Conservation (phyloP, 2,113 vertebrate species). For the Platysteira castanea region DNA sequence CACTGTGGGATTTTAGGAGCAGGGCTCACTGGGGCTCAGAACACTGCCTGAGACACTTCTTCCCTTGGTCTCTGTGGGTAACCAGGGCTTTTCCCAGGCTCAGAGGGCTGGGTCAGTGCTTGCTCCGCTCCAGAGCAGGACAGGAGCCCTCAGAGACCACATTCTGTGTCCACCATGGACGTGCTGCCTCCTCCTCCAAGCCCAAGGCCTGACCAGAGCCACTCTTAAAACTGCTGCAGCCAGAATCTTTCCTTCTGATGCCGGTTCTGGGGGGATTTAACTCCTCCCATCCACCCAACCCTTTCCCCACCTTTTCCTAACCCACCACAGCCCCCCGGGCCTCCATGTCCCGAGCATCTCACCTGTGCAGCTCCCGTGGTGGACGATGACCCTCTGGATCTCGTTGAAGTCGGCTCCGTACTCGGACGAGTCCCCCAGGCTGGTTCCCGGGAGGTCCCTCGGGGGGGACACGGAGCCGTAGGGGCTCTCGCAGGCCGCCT, state of each 20-base stretch:
- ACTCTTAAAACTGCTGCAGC: not conserved
- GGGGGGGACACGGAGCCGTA: conserved; percentile 39
- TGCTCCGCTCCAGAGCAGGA: rapidly evolving
- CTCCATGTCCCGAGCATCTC: rapidly evolving
- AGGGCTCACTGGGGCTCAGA: not conserved
- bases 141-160: not conserved
- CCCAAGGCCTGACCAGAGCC: not conserved
- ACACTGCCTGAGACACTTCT: not conserved
- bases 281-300: not conserved
- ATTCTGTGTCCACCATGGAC: rapidly evolving
- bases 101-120: not conserved
- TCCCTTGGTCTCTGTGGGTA: rapidly evolving
- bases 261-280: not conserved
- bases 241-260: not conserved
- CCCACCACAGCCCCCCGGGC: not conserved
- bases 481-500: conserved; percentile 46
- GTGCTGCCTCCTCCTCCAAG: not conserved
- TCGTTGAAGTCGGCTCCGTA: conserved; percentile 30
- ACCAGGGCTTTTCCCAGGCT: not conserved
- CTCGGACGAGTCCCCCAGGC: conserved; percentile 8
- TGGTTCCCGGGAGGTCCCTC: conserved; percentile 15
- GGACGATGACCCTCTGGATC: conserved; percentile 67
- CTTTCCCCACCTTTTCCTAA: not conserved
- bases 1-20: rapidly evolving
- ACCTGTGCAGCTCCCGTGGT: conserved; percentile 58